phyloP scores from a whole-genome alignment of 2,113 vertebrate genomes.

The Ptyas mucosa region DNA sequence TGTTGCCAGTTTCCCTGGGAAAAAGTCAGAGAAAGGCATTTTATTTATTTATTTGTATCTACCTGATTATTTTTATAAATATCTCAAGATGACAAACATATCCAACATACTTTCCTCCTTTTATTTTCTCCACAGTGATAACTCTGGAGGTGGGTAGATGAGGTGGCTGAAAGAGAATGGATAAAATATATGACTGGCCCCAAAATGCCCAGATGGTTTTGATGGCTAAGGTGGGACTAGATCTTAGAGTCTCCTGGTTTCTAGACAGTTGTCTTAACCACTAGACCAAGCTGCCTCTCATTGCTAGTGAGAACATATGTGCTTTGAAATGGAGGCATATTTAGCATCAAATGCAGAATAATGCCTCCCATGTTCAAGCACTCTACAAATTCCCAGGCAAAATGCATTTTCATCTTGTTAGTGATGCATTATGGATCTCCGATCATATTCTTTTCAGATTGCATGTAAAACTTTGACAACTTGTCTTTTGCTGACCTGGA shows the following conservation, averaged over 20 bases:
- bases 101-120: neutral
- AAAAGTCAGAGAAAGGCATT: too few relatives aligned
- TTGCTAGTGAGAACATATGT: neutral
- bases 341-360: neutral
- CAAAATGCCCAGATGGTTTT: neutral
- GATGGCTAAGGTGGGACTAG: neutral
- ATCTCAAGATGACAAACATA: neutral
- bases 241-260: neutral
- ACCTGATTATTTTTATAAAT: neutral
- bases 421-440: neutral
- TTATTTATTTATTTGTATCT: neutral
- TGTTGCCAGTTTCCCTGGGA: neutral
- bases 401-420: neutral
- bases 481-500: conserved; percentile 79
- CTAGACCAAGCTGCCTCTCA: neutral
- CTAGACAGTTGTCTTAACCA: neutral
- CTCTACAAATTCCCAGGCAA: neutral
- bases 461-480: fast-evolving
- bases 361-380: neutral
- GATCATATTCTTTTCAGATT: fast-evolving
- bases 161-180: neutral
- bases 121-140: neutral
- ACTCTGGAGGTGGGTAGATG: neutral
- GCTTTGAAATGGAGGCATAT: neutral
- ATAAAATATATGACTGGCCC: neutral